Evolutionary conservation across 2,113 vertebrate genomes (phyloP), one percentile per base, ranked within the genome.

Genomic region (Erythrocercus mccallii): DNA sequence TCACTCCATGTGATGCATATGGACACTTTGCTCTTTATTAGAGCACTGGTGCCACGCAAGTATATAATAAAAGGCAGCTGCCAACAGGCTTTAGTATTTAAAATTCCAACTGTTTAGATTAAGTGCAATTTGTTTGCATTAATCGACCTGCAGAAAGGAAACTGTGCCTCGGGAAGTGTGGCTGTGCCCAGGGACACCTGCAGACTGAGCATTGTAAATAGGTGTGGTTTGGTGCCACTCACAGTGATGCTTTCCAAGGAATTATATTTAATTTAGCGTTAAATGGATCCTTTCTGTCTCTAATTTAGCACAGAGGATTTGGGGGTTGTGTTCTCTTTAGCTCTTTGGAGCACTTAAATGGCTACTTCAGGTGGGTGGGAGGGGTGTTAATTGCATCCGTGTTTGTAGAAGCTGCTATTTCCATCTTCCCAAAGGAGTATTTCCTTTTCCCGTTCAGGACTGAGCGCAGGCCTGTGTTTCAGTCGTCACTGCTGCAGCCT

Each of bases 81-180:
- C 72, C 81, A 62, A 62, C 68, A 84, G 76, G 81, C 85, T 94
- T 92, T 84, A 73, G 77, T 72, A 42, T 80, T 72, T 93, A 48
- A 93, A 84, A 45, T 78, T 51, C 15, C 10, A 65, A 37, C 27
- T 77, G 38, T 56, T 89, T 83, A 61, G 88, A 50, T 88, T 45
- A 95, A 94, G 88, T 95, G 94, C 85, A 92, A 64, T 96, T 95
- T 4, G 20, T 82, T 81, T 90, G 91, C 78, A 31, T 85, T 56
- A 16, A 40, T 91, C 25, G 21, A 35, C 35, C 82, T 86, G 58
- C 70, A 88, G 96, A 96, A 95, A 80, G 91, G 86, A 50, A n/a
- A 50, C 58, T 73, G 66, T 90, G 94, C 83, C 87, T 92, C 7
- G 11, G 94, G 94, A 54, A 24, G 35, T 25, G 51, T 58, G 74